Evolutionary conservation across 2,113 vertebrate species (phyloP), one percentile per base, ranked within the genome.

Genomic region (Helogale parvula): DNA sequence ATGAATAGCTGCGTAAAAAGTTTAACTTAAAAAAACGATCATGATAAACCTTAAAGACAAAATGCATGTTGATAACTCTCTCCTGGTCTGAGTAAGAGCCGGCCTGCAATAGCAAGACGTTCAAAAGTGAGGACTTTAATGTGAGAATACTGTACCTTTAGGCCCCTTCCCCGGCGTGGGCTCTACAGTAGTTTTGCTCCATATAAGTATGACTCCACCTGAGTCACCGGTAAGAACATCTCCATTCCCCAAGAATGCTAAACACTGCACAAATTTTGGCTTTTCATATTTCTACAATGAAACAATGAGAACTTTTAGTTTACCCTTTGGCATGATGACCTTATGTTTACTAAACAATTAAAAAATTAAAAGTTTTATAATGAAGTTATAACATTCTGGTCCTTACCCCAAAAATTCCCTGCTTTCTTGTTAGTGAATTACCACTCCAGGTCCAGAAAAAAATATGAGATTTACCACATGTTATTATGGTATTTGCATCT

Each of bases 361-460:
- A 96, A 93, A 93, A 17, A 54, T n/a, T 79, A 31, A 27, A 71
- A 57, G 21, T 60, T 90, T 89, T 85, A 88, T 45, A 95, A 84
- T 95, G 12, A 97, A 83, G 50, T 31, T 63, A 35, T 21, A 89
- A 13, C 38, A 93, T 77, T 97, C 9, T 79, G 87, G 88, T 97
- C 89, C 99, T 99, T 98, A 99, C 99, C 99, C 99, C 99, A 98
- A 99, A 99, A 98, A 99, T 99, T 80, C 99, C 99, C 97, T 99
- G 99, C 98, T 99, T 99, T 74, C 99, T 99, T 86, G 99, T 99
- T 98, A 99, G 99, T 1, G 99, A 99, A 98, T 98, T 99, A 77
- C 99, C 99, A 21, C 94, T 99, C 99, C 99, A 99, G 79, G 99
- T 99, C 99, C 99, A 99, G 98, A 99, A 99, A 99, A 99, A 99